These are phyloP conservation scores for Volucella bombylans DNA, from an alignment of 2,888 invertebrate genomes.

Conservation along the genomic window DNA sequence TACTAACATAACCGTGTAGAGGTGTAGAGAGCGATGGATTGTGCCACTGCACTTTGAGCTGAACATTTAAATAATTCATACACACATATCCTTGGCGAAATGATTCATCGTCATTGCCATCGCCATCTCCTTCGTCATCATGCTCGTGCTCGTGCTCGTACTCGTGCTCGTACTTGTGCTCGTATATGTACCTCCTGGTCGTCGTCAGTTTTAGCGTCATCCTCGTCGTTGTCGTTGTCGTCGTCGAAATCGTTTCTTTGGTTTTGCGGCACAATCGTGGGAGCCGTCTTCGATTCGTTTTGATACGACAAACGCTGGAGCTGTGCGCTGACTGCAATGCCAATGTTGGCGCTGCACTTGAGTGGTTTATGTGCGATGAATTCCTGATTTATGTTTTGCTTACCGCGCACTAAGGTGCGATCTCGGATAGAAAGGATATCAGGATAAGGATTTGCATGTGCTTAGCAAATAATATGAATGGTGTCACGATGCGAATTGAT, in stretches of 20 bases:
- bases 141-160: no score
- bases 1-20: slow-evolving; percentile 6
- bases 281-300: slow-evolving; percentile 34
- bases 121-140: no score
- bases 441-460: slow-evolving; percentile 49
- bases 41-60: slow-evolving; percentile 42
- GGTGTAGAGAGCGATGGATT: slow-evolving; percentile 12
- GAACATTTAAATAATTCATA: slow-evolving; percentile 59
- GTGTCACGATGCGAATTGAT: slow-evolving; percentile 46
- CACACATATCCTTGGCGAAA: slow-evolving; percentile 33
- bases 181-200: no score
- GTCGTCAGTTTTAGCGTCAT: no score
- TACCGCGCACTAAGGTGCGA: slow-evolving; percentile 35
- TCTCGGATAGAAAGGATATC: slow-evolving; percentile 40
- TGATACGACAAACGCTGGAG: slow-evolving; percentile 17
- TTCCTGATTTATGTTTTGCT: slow-evolving; percentile 53
- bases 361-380: slow-evolving; percentile 59
- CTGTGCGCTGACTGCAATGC: not conserved
- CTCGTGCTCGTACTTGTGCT: no score
- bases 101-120: not conserved
- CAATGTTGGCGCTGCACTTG: slow-evolving; percentile 40
- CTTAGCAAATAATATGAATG: slow-evolving; percentile 46
- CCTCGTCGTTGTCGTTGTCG: not conserved
- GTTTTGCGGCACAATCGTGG: slow-evolving; percentile 8
- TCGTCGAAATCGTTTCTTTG: slow-evolving; percentile 30